Evolutionary conservation across 1,140 invertebrate species (phyloP).

Genomic region (Periplaneta americana): DNA sequence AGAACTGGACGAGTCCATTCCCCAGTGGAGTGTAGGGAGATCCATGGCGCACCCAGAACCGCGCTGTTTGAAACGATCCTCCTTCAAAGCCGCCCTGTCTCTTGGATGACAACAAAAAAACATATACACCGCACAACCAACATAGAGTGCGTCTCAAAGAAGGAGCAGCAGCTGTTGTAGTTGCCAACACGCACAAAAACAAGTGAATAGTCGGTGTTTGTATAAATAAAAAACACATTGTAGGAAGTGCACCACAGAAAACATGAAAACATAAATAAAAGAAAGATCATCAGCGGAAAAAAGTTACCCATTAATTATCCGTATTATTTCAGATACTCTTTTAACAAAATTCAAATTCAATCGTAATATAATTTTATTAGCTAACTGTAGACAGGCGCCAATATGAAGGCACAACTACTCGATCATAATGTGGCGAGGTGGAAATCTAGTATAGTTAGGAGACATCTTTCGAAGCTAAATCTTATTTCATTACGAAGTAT

Average conservation of each 20-base stretch:
- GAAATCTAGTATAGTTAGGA: no score
- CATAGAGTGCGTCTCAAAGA: not conserved
- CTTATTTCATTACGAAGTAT: no score
- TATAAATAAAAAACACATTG: not conserved
- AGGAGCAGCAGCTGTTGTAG: not conserved
- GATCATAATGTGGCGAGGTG: no score
- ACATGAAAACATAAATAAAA: not conserved
- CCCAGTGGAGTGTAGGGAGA: not conserved
- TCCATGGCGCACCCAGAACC: not conserved
- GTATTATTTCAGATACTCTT: no score
- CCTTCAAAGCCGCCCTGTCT: not conserved
- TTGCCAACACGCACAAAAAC: not conserved
- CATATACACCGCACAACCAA: not conserved
- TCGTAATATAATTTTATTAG: no score
- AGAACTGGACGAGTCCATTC: not conserved
- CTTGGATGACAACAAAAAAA: not conserved
- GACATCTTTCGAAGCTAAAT: no score
- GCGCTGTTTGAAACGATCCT: not conserved
- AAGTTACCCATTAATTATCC: not conserved
- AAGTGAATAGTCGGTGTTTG: not conserved
- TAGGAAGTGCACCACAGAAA: not conserved
- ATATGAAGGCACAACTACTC: no score
- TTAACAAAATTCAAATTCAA: no score
- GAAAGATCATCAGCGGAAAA: not conserved
- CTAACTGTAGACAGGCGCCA: no score